Evolutionary conservation across 1,140 invertebrate species (phyloP).

Genomic region (Cherax quadricarinatus): DNA sequence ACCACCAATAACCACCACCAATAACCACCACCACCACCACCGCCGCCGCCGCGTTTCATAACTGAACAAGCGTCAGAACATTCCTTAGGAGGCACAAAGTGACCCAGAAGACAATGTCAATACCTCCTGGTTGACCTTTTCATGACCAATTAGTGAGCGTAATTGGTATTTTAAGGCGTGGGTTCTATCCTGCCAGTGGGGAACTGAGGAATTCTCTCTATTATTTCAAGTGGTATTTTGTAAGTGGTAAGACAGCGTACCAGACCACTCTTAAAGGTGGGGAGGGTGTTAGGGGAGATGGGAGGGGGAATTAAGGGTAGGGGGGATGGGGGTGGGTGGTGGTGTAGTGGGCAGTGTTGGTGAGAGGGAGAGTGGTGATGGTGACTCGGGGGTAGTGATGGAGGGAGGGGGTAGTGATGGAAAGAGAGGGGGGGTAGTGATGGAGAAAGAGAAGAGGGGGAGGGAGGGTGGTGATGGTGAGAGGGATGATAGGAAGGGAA

Average conservation of each 20-base stretch:
- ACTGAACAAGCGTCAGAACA: not conserved
- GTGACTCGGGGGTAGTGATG: not conserved
- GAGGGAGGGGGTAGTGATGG: not conserved
- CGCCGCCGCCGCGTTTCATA: not conserved
- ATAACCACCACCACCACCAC: too few relatives aligned
- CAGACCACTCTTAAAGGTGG: not conserved
- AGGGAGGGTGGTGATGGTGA: not conserved
- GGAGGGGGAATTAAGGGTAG: not conserved
- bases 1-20: too few relatives aligned
- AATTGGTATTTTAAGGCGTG: not conserved
- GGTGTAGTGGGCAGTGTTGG: not conserved
- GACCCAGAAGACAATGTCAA: not conserved
- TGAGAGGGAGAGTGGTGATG: not conserved
- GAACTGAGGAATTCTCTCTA: not conserved
- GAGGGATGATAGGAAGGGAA: not conserved
- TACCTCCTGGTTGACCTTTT: slow-evolving; percentile 10
- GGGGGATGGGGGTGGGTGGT: not conserved
- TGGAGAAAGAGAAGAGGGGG: not conserved
- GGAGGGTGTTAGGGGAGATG: not conserved
- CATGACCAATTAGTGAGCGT: not conserved
- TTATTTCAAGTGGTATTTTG: slow-evolving; percentile 14
- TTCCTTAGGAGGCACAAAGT: not conserved
- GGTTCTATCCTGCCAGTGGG: not conserved
- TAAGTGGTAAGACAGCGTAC: not conserved
- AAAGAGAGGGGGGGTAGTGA: not conserved